Evolutionary conservation across 92 coral and sea anemone genomes (phyloP).

Genomic region (Metridium senile): DNA sequence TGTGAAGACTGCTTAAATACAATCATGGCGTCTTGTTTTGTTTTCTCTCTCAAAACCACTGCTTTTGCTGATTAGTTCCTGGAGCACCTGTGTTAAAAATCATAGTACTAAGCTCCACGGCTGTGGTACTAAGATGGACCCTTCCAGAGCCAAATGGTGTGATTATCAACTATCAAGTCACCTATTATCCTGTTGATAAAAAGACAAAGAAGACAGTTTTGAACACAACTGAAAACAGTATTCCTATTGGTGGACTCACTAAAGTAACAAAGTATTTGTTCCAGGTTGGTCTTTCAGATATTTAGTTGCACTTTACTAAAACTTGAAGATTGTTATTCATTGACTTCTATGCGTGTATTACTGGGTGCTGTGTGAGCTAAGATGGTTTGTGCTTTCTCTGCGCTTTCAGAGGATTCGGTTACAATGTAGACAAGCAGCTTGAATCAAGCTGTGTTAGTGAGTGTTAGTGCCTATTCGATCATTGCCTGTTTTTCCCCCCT

Average conservation of each 20-base stretch:
- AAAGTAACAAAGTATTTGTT: slow-evolving; percentile 45
- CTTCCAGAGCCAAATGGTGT: slow-evolving; percentile 26
- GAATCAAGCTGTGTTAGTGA: too few species aligned
- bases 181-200: slow-evolving; percentile 32
- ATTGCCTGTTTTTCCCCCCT: too few species aligned
- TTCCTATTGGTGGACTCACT: slow-evolving; percentile 32
- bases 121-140: slow-evolving; percentile 23
- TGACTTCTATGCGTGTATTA: too few species aligned
- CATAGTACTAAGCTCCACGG: slow-evolving; percentile 2
- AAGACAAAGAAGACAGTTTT: neutral
- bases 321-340: too few species aligned
- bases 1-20: too few species aligned
- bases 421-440: too few species aligned
- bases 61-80: slow-evolving; percentile 3
- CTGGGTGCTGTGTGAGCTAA: too few species aligned
- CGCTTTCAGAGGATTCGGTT: too few species aligned
- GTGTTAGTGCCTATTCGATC: too few species aligned
- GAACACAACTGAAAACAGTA: slow-evolving; percentile 7
- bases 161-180: slow-evolving; percentile 44
- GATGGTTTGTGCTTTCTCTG: too few species aligned
- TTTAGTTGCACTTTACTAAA: too few species aligned
- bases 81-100: slow-evolving; percentile 10
- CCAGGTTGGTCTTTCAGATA: slow-evolving; percentile 20
- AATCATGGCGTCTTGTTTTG: too few species aligned
- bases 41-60: neutral